These are phyloP conservation scores for Drosophila tanythrix DNA, from an alignment of 2,888 invertebrate genomes.

Conservation along the genomic window DNA sequence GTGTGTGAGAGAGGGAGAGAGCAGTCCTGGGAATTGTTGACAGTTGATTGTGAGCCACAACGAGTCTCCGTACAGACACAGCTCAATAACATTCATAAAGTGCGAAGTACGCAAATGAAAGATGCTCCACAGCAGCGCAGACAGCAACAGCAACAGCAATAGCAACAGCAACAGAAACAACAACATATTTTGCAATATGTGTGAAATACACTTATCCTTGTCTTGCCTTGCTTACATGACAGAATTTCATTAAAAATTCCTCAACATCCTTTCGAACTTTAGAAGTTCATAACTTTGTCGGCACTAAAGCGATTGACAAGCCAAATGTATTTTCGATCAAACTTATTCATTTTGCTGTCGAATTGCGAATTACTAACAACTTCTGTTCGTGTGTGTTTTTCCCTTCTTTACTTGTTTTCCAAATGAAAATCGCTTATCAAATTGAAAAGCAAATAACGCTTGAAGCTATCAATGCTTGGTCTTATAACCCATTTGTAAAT, in stretches of 20 bases:
- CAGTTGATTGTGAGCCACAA: slow-evolving; percentile 62
- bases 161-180: not conserved
- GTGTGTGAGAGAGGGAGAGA: not conserved
- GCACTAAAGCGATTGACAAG: slow-evolving; percentile 4
- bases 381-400: not conserved
- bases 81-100: slow-evolving; percentile 46
- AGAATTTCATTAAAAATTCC: slow-evolving; percentile 28
- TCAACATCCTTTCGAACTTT: not conserved
- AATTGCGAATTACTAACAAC: not conserved
- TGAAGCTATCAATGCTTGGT: not conserved
- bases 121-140: slow-evolving; percentile 8
- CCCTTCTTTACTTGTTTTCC: not conserved
- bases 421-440: not conserved
- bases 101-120: slow-evolving; percentile 40
- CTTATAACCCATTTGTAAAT: not conserved
- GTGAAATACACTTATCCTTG: slow-evolving; percentile 10
- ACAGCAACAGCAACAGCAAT: not conserved
- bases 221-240: slow-evolving; percentile 3
- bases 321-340: not conserved
- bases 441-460: not conserved
- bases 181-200: slow-evolving; percentile 15
- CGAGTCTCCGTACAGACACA: slow-evolving; percentile 23
- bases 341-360: not conserved
- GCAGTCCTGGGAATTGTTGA: slow-evolving; percentile 50
- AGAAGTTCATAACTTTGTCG: not conserved